Evolutionary conservation across 2,797 vertebrate genomes (phyloP).

Genomic region (Pipistrellus nathusii): DNA sequence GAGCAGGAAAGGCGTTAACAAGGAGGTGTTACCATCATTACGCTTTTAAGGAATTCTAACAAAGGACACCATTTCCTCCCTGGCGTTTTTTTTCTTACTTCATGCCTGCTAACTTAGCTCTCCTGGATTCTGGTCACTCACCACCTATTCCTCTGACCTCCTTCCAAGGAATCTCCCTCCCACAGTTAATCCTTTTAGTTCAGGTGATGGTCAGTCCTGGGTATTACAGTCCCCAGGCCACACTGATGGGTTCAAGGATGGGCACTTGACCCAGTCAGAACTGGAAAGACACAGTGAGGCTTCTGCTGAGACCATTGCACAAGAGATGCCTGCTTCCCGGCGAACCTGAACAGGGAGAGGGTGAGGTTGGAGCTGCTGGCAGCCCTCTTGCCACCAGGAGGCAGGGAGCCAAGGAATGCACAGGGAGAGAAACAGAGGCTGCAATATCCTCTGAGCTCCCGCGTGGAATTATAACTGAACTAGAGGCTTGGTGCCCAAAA

Average conservation of each 20-base stretch:
- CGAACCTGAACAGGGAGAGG: neutral
- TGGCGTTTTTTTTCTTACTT: neutral
- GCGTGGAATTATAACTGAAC: neutral
- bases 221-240: neutral
- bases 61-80: neutral
- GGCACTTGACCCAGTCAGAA: neutral
- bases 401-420: neutral
- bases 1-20: neutral
- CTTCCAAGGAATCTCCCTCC: neutral
- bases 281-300: neutral
- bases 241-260: neutral
- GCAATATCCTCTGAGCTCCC: too few relatives aligned
- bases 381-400: neutral
- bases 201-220: neutral
- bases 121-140: neutral
- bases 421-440: neutral
- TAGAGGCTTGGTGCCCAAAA: too few relatives aligned
- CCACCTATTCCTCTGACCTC: neutral
- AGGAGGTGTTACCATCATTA: neutral
- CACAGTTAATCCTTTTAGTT: neutral
- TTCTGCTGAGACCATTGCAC: neutral
- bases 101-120: fast-evolving
- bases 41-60: neutral
- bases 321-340: neutral
- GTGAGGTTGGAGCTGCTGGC: neutral